These are phyloP conservation scores for Drosophila melanica DNA, from an alignment of 1,140 invertebrate genomes.

Conservation along the genomic window DNA sequence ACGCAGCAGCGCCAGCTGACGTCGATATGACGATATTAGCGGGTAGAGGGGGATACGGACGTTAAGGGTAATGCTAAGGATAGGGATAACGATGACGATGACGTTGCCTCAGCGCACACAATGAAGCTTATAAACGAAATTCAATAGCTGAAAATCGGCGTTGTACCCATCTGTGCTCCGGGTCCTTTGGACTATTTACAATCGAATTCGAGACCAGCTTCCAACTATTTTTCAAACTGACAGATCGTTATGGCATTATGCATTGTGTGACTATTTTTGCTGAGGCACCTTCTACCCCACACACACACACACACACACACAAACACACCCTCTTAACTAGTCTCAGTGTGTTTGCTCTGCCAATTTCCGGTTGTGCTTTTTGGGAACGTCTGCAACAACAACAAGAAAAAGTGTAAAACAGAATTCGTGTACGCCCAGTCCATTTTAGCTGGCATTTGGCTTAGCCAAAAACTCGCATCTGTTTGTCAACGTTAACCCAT, in stretches of 20 bases:
- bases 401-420: not conserved
- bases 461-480: slow-evolving; percentile 17
- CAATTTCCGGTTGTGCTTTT: slow-evolving; percentile 64
- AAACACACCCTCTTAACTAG: not conserved
- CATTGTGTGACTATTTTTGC: slow-evolving; percentile 49
- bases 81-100: slow-evolving; percentile 37
- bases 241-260: slow-evolving; percentile 76
- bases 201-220: slow-evolving; percentile 35
- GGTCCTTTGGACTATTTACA: slow-evolving; percentile 41
- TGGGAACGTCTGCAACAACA: slow-evolving; percentile 6
- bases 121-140: slow-evolving; percentile 73
- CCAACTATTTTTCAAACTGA: slow-evolving; percentile 74
- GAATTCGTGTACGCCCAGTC: slow-evolving; percentile 4
- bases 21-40: slow-evolving; percentile 22
- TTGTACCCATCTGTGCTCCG: slow-evolving; percentile 55
- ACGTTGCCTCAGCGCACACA: slow-evolving; percentile 47
- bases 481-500: slow-evolving; percentile 50
- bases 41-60: not conserved
- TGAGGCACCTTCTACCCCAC: not conserved
- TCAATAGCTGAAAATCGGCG: slow-evolving; percentile 77
- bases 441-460: slow-evolving; percentile 7
- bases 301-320: not conserved
- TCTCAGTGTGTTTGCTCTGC: slow-evolving; percentile 62
- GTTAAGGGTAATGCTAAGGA: not conserved
- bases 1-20: slow-evolving; percentile 55